These are phyloP conservation scores for Callithrix jacchus DNA, from an alignment of 2,113 vertebrate genomes.

Conservation along the genomic window DNA sequence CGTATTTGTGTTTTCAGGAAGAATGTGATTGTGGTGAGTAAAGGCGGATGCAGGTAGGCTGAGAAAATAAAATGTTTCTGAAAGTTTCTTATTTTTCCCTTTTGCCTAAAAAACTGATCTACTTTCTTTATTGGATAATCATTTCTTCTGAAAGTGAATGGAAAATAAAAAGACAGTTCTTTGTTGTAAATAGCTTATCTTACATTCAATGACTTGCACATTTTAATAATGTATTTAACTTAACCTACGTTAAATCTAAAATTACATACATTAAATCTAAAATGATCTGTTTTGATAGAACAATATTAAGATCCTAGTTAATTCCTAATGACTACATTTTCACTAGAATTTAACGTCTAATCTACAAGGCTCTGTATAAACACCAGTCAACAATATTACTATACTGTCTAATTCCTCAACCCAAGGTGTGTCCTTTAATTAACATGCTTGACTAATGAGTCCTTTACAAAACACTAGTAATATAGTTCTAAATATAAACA, in stretches of 20 bases:
- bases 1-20: constrained; percentile 7
- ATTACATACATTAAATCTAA: neutral
- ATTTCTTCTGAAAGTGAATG: neutral
- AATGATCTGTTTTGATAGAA: neutral
- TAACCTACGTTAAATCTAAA: neutral
- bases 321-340: neutral
- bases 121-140: neutral
- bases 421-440: constrained; percentile 1
- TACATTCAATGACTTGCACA: neutral
- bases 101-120: neutral
- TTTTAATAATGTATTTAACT: neutral
- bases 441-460: neutral
- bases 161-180: neutral
- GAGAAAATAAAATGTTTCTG: neutral
- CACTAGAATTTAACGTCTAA: constrained; percentile 14
- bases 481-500: constrained; percentile 10
- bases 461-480: constrained; percentile 17
- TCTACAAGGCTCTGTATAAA: constrained; percentile 14
- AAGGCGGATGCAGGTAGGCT: neutral
- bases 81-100: constrained; percentile 7
- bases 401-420: neutral
- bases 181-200: neutral
- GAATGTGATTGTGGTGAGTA: neutral
- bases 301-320: neutral
- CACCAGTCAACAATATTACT: neutral